Evolutionary conservation across 2,888 invertebrate species (phyloP).

Genomic region (Microchrysa polita): DNA sequence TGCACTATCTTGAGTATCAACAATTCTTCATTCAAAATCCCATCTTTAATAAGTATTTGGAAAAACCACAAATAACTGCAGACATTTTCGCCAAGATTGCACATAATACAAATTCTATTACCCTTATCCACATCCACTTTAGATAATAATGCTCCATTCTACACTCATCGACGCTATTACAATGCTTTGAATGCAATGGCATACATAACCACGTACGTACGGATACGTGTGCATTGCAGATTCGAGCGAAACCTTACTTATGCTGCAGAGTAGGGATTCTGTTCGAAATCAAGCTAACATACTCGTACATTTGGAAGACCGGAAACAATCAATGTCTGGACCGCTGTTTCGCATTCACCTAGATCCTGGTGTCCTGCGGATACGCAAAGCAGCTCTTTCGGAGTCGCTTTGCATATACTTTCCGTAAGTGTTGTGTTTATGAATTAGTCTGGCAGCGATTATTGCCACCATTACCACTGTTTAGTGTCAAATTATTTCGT

Average conservation of each 20-base stretch:
- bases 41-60: not conserved
- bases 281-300: not conserved
- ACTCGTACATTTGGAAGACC: not conserved
- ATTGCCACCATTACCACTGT: constrained; percentile 10
- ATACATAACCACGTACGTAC: not conserved
- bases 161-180: not conserved
- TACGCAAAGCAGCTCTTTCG: constrained; percentile 14
- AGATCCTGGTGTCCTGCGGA: not conserved
- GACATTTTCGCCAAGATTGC: constrained; percentile 4
- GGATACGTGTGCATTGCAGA: not conserved
- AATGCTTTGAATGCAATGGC: not conserved
- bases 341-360: not conserved
- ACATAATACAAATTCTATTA: not conserved
- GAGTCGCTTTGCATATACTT: not conserved
- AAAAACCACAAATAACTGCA: constrained; percentile 4
- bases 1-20: too few species aligned
- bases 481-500: not conserved
- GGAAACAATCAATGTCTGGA: constrained; percentile 4
- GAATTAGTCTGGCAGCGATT: constrained; percentile 10
- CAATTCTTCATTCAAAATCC: too few species aligned
- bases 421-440: not conserved
- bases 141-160: not conserved
- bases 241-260: not conserved
- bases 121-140: not conserved
- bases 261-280: too few species aligned